phyloP scores from a whole-genome alignment of 2,797 vertebrate genomes.

The Sebastiscus albofasciatus region DNA sequence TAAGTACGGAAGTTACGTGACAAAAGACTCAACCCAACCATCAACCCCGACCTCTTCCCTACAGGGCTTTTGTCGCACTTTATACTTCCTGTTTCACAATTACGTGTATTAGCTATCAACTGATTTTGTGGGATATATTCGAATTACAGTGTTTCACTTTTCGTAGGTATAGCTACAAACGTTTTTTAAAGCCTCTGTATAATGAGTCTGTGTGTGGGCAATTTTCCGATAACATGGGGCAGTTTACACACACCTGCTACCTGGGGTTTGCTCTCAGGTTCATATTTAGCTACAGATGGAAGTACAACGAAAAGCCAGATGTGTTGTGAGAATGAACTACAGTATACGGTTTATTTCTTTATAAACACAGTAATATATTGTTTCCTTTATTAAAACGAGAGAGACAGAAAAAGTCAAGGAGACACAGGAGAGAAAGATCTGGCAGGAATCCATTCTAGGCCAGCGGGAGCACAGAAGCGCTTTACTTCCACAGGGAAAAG shows the following conservation, averaged over 20 bases:
- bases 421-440: slow-evolving; percentile 10
- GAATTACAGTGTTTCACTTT: too few relatives aligned
- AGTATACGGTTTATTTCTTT: background rate
- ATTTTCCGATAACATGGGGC: too few relatives aligned
- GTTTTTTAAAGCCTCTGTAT: too few relatives aligned
- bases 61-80: too few relatives aligned
- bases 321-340: background rate
- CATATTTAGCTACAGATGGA: background rate
- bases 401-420: background rate
- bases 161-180: too few relatives aligned
- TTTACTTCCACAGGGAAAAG: slow-evolving; percentile 36
- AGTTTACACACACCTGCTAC: background rate
- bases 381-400: slow-evolving; percentile 19
- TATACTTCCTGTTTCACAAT: too few relatives aligned
- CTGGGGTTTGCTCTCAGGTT: background rate
- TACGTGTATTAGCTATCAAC: too few relatives aligned
- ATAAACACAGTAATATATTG: background rate
- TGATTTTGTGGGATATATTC: too few relatives aligned
- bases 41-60: too few relatives aligned
- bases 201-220: too few relatives aligned
- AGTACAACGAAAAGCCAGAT: background rate
- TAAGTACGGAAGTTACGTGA: too few relatives aligned
- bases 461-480: slow-evolving; percentile 5
- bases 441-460: slow-evolving; percentile 41
- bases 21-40: too few relatives aligned